Evolutionary conservation across 2,113 vertebrate species (phyloP).

Genomic region (Puma concolor): DNA sequence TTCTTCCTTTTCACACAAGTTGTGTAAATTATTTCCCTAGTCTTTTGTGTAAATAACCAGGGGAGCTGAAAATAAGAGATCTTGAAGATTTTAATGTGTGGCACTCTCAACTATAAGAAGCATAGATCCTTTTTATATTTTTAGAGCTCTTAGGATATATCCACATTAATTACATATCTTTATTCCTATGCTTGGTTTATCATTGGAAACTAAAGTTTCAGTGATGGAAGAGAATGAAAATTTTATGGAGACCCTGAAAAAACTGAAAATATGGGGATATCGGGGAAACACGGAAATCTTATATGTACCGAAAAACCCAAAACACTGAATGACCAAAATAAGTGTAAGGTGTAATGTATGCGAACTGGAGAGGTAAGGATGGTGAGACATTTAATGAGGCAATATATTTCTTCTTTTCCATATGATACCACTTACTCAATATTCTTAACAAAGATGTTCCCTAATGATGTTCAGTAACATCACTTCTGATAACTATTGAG

Average conservation of each 20-base stretch:
- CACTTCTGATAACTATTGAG: background rate
- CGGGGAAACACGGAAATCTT: background rate
- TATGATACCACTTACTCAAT: background rate
- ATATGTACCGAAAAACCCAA: background rate
- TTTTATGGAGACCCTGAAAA: background rate
- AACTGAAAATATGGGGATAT: background rate
- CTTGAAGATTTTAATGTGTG: conserved; percentile 12
- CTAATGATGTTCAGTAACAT: background rate
- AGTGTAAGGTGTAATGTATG: background rate
- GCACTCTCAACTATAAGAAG: background rate
- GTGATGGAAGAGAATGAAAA: background rate
- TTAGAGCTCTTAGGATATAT: conserved; percentile 25
- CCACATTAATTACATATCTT: conserved; percentile 29
- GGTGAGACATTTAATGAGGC: background rate
- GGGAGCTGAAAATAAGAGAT: background rate
- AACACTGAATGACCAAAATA: background rate
- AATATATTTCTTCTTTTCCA: conserved; percentile 33
- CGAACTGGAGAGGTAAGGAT: background rate
- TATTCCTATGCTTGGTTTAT: conserved; percentile 26
- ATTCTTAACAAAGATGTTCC: conserved; percentile 33
- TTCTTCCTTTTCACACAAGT: background rate
- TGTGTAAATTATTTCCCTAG: conserved; percentile 7
- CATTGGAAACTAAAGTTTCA: conserved; percentile 51
- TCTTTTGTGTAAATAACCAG: background rate
- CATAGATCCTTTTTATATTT: conserved; percentile 3